phyloP scores from a whole-genome alignment of 2,797 vertebrate genomes.

The Pipistrellus nathusii region DNA sequence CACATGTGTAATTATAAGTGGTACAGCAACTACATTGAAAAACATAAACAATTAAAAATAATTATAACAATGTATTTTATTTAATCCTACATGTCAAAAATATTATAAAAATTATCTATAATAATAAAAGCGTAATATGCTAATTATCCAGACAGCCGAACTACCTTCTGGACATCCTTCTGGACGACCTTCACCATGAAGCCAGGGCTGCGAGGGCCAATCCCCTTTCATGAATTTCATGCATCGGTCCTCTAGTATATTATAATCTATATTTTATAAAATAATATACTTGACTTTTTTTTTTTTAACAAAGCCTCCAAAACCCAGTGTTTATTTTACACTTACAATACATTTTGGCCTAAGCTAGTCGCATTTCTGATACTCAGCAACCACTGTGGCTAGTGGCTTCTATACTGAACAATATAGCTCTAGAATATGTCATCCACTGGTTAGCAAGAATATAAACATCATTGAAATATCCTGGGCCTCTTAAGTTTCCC shows the following conservation, averaged over 20 bases:
- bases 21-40: not conserved
- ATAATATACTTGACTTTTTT: not conserved
- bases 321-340: not conserved
- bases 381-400: not conserved
- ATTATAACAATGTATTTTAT: not conserved
- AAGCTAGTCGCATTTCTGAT: not conserved
- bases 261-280: constrained; percentile 5
- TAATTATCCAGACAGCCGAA: too few species aligned
- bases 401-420: not conserved
- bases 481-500: not conserved
- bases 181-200: too few species aligned
- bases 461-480: not conserved
- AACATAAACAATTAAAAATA: not conserved
- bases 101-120: not conserved
- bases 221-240: too few species aligned
- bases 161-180: too few species aligned
- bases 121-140: too few species aligned
- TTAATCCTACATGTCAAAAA: constrained; percentile 15
- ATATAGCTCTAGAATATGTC: not conserved
- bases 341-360: not conserved
- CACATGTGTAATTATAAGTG: not conserved
- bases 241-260: not conserved
- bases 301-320: not conserved
- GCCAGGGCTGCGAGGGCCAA: too few species aligned
- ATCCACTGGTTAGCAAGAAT: not conserved